phyloP scores from a whole-genome alignment of 2,888 invertebrate genomes.

The Caenorhabditis afra region DNA sequence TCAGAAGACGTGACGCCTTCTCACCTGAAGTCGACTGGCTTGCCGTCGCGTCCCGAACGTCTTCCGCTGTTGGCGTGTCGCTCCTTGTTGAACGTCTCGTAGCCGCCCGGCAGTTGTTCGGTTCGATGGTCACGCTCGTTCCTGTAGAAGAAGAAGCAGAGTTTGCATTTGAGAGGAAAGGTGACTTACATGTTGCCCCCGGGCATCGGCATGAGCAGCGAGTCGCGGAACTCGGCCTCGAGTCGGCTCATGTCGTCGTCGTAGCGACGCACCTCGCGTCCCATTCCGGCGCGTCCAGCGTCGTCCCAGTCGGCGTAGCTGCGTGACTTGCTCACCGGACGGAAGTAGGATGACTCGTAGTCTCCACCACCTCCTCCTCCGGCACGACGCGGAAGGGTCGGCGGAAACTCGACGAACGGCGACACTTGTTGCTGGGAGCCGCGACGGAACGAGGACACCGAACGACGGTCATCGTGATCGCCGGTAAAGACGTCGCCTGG shows the following conservation, averaged over 20 bases:
- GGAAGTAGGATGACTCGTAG: conserved; percentile 59
- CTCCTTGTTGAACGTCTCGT: conserved; percentile 77
- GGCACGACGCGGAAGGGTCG: conserved; percentile 75
- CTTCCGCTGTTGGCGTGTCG: conserved; percentile 70
- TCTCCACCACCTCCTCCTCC: conserved; percentile 19
- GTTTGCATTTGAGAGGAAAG: background rate
- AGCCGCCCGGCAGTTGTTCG: conserved; percentile 79
- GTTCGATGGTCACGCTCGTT: conserved; percentile 74
- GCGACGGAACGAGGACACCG: conserved; percentile 68
- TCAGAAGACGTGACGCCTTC: conserved; percentile 2
- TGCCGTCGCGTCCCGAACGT: conserved; percentile 68
- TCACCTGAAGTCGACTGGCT: conserved; percentile 75
- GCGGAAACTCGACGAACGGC: conserved; percentile 80
- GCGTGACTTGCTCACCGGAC: conserved; percentile 76
- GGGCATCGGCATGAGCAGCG: conserved; percentile 78
- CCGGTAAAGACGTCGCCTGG: conserved; percentile 74
- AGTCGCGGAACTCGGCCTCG: conserved; percentile 75
- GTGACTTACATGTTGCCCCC: conserved; percentile 72
- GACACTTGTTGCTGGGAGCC: conserved; percentile 67
- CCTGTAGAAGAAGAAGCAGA: conserved; percentile 42
- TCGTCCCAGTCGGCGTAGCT: conserved; percentile 80
- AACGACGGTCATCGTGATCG: conserved; percentile 66
- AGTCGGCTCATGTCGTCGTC: conserved; percentile 77
- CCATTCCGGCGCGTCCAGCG: conserved; percentile 65
- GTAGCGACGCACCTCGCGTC: conserved; percentile 60